These are phyloP conservation scores for Calliphora vicina DNA, from an alignment of 1,140 invertebrate genomes.

Conservation along the genomic window DNA sequence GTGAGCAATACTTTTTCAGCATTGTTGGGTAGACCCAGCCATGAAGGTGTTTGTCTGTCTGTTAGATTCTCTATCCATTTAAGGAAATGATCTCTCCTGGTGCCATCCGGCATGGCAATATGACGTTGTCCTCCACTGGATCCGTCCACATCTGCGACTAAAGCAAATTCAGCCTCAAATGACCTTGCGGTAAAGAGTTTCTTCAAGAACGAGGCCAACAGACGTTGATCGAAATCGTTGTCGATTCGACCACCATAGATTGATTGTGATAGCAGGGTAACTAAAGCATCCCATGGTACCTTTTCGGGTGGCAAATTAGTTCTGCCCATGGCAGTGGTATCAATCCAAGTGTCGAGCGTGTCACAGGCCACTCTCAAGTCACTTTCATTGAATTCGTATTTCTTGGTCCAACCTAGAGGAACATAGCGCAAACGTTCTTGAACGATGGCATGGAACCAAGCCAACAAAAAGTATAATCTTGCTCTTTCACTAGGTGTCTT, in stretches of 20 bases:
- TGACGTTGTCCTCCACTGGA: conserved; percentile 74
- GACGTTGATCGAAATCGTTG: conserved; percentile 96
- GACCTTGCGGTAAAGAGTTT: conserved; percentile 95
- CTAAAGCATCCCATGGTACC: conserved; percentile 97
- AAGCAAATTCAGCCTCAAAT: conserved; percentile 94
- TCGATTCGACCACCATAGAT: conserved; percentile 99
- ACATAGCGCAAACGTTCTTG: conserved; percentile 96
- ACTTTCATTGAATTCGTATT: conserved; percentile 99
- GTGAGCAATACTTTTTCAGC: conserved; percentile 94
- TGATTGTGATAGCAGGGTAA: conserved; percentile 94
- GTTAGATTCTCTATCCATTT: conserved; percentile 95
- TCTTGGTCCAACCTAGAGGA: conserved; percentile 98
- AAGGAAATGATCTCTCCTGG: conserved; percentile 94
- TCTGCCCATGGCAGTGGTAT: conserved; percentile 95
- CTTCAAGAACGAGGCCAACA: conserved; percentile 93
- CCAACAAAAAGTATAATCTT: conserved; percentile 94
- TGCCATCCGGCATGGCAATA: conserved; percentile 97
- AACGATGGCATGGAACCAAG: conserved; percentile 99
- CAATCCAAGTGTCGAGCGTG: conserved; percentile 98
- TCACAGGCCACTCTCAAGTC: conserved; percentile 97
- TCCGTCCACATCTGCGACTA: conserved; percentile 91
- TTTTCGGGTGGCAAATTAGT: conserved; percentile 98
- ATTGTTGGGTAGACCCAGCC: conserved; percentile 98
- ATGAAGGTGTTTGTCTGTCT: conserved; percentile 94
- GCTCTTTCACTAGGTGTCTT: conserved; percentile 93